Evolutionary conservation across 2,113 vertebrate genomes (phyloP).

Genomic region (Scomber scombrus): DNA sequence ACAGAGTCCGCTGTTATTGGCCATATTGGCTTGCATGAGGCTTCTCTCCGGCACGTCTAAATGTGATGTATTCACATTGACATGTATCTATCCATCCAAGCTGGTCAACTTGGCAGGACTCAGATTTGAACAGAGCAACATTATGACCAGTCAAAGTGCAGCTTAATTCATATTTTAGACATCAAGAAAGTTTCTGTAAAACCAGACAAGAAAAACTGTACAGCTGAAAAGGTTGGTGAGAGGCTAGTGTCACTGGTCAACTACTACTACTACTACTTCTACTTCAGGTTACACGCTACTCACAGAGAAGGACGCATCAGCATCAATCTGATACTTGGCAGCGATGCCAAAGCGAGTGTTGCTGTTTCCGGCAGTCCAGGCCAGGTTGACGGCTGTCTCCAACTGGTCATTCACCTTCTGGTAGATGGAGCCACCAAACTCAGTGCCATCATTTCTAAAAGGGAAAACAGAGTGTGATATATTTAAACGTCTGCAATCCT

Average conservation of each 20-base stretch:
- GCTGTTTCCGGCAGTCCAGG: constrained; percentile 98
- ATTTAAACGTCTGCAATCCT: not conserved
- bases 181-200: not conserved
- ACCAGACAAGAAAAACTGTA: not conserved
- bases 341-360: constrained; percentile 99
- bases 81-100: not conserved
- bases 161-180: not conserved
- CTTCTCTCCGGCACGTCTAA: not conserved
- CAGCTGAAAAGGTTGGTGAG: not conserved
- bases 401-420: constrained; percentile 98
- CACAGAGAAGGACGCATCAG: constrained; percentile 95
- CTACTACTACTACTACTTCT: too few species aligned
- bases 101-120: not conserved
- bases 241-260: not conserved
- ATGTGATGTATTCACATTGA: not conserved
- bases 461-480: not conserved
- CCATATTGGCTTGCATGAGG: not conserved
- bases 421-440: constrained; percentile 98
- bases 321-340: constrained; percentile 97
- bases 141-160: not conserved
- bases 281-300: constrained; percentile 67
- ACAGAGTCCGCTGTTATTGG: constrained; percentile 7
- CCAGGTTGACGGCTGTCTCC: constrained; percentile 96
- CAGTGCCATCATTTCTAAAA: constrained; percentile 95
- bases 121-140: not conserved